Conservation (phyloP, 2,888 invertebrate species). For the Mycalesis mineus region DNA sequence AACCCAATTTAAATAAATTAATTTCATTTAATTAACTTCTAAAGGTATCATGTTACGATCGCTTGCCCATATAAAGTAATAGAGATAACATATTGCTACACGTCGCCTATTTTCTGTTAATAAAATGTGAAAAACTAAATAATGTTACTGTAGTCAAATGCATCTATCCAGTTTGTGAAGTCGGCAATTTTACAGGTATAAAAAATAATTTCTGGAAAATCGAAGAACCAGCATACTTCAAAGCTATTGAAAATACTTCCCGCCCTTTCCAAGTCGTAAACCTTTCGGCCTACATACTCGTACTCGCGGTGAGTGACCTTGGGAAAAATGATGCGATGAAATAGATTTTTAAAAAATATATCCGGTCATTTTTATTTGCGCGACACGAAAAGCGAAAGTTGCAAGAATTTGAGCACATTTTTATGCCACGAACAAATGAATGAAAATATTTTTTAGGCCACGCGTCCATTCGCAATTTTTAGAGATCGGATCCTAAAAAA, state of each 20-base stretch:
- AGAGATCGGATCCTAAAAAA: constrained; percentile 45
- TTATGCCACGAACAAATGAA: constrained; percentile 42
- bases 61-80: too few species aligned
- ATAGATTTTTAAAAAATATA: constrained; percentile 38
- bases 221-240: neutral
- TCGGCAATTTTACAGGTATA: too few species aligned
- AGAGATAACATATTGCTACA: too few species aligned
- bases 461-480: constrained; percentile 41
- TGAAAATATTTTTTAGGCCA: constrained; percentile 45
- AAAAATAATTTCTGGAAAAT: neutral
- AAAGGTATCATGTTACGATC: too few species aligned
- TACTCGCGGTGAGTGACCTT: constrained; percentile 14
- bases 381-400: constrained; percentile 45
- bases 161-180: too few species aligned
- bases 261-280: neutral
- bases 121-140: too few species aligned
- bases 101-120: too few species aligned
- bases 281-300: constrained; percentile 9
- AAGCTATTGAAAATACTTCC: neutral
- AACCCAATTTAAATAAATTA: too few species aligned
- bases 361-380: constrained; percentile 45
- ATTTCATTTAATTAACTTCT: too few species aligned
- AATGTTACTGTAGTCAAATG: too few species aligned
- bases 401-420: constrained; percentile 44
- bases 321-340: constrained; percentile 31